Evolutionary conservation across 2,113 vertebrate genomes (phyloP), one percentile per base, ranked within the genome.

Genomic region (Charina bottae): DNA sequence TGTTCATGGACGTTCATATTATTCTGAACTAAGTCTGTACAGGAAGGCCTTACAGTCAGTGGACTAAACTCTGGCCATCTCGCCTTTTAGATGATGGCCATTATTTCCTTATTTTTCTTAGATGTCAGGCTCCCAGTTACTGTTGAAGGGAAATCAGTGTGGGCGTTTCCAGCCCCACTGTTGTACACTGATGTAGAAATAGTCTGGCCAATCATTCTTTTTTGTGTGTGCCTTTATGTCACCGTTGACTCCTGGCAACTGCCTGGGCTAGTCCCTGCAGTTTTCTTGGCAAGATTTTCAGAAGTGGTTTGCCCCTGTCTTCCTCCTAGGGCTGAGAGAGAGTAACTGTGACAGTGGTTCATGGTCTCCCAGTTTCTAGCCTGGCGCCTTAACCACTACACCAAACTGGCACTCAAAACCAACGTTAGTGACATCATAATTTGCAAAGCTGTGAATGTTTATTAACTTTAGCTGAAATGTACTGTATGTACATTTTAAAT

Each of bases 401-500:
- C 15, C 33, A 78, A 17, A 78, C 33, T 19, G 33, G 33, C 33
- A 78, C 15, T 23, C 12, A 55, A 56, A 89, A 2, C 46, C 23
- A 12, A 55, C 55, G 33, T 89, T 37, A 72, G 89, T n/a, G n/a
- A 78, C 21, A 23, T 15, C n/a, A 37, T 37, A 54, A 56, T 56
- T 56, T 89, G 21, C 53, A 42, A 21, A 78, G 21, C 56, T 78
- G 33, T 56, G 78, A 68, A 56, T 78, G 24, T 78, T 89, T 89
- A 89, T 89, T 89, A 37, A 56, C 64, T 55, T 89, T 23, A 55
- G 10, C n/a, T 54, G 64, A 55, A 89, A 89, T 78, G 17, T 72
- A n/a, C n/a, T n/a, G n/a, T n/a, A 72, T 72, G 88, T 64, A 72
- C 88, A 89, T 72, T 54, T 72, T 56, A 78, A 78, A 78, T 26